Conservation (phyloP, 2,888 invertebrate species). For the Isotomurus palustris region DNA sequence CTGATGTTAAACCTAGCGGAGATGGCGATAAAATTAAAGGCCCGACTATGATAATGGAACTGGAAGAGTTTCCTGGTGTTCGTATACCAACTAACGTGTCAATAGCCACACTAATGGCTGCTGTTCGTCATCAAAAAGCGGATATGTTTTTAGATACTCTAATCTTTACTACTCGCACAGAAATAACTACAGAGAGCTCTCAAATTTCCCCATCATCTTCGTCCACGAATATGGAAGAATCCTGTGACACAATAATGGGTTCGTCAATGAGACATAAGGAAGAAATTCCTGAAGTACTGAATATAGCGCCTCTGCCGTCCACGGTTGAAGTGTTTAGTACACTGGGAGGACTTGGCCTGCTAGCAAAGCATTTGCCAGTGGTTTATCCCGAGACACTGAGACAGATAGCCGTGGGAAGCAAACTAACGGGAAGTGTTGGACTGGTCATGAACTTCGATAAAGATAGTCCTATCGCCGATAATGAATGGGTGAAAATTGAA, state of each 20-base stretch:
- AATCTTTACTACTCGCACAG: slow-evolving; percentile 36
- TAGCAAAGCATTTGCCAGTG: slow-evolving; percentile 82
- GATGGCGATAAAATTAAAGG: slow-evolving; percentile 30
- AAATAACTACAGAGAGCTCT: slow-evolving; percentile 16
- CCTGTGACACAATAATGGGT: slow-evolving; percentile 3
- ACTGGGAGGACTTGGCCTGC: slow-evolving; percentile 78
- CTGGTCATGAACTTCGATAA: slow-evolving; percentile 38
- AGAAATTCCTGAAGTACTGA: slow-evolving; percentile 40
- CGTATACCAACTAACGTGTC: slow-evolving; percentile 33
- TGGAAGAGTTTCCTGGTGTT: slow-evolving; percentile 42
- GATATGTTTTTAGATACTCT: slow-evolving; percentile 38
- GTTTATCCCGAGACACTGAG: slow-evolving; percentile 74
- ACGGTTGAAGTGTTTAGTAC: slow-evolving; percentile 81
- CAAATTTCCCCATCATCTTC: slow-evolving; percentile 36
- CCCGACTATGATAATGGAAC: slow-evolving; percentile 36
- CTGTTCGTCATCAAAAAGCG: slow-evolving; percentile 35
- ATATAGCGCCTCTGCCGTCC: slow-evolving; percentile 49
- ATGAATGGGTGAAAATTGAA: slow-evolving; percentile 64
- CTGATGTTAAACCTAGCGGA: slow-evolving; percentile 24
- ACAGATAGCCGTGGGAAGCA: slow-evolving; percentile 51
- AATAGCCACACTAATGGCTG: slow-evolving; percentile 36
- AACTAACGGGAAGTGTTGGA: slow-evolving; percentile 28
- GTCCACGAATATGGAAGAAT: slow-evolving; percentile 17
- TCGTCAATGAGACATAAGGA: slow-evolving; percentile 4
- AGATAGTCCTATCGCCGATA: slow-evolving; percentile 38